Base-by-base conservation (phyloP, 2,797 vertebrate species). In the Parauchenoglanis ngamensis region DNA sequence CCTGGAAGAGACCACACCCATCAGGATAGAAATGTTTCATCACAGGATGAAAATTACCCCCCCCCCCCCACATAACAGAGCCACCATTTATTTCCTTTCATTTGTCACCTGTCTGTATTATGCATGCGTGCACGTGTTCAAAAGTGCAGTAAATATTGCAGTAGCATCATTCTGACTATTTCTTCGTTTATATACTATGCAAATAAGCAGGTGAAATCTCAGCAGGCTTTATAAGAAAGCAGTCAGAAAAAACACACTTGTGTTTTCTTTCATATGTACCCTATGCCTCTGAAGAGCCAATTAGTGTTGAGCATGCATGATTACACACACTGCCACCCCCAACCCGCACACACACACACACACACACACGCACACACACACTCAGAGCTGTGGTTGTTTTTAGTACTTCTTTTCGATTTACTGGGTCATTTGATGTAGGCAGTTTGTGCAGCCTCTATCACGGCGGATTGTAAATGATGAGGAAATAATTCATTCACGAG, bases 261-360 rank as follows among this genome's bases (percentile, higher is more conserved):
- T 67, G 21, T 25, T 52, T 57, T 87, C 44, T 59, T 35, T 70
- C 25, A 15, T 75, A 59, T 84, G 23, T 35, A 77, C 86, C 72
- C 46, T 84, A 83, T 83, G 86, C 44, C 61, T 59, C 86, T 68
- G 44, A 87, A 84, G 86, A 84, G 86, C 81, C 73, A 87, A 87
- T 87, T 84, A 87, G 25, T 76, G 61, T 15, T 68, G 35, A 75
- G 46, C 49, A 56, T n/a, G 40, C 72, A 67, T 76, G 68, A 82
- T 40, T 52, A 52, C 76, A 77, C 80, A 73, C 61, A 25, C n/a
- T 15, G 19, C 25, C n/a, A 49, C 44, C 59, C 40, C 57, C 84
- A 61, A 35, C 59, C 12, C 40, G 67, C 44, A 52, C 54, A 72
- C 49, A 44, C 49, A 54, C 63, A 54, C 52, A 57, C 7, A 49